A percentile compares a stretch with the other conserved stretches of the same genome.
These are phyloP conservation scores for Siniperca obscura DNA, from an alignment of 2,797 vertebrate species.

Conservation along the genomic window DNA sequence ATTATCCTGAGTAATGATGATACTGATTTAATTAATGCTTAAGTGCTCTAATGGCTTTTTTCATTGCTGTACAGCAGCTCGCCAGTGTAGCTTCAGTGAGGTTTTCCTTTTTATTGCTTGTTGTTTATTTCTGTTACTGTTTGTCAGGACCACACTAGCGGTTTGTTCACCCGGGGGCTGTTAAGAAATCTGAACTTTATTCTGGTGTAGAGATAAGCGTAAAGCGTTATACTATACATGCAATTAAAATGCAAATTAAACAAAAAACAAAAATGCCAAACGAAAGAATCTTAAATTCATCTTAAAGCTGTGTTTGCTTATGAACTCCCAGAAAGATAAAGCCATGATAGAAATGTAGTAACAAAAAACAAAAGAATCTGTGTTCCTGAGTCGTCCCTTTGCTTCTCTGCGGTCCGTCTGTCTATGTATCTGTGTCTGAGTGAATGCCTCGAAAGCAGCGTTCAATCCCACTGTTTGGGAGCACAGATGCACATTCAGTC, in stretches of 20 bases:
- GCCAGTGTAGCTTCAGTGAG: background rate
- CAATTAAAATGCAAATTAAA: background rate
- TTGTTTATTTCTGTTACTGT: conserved; percentile 12
- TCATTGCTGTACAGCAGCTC: conserved; percentile 9
- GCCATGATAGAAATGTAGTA: conserved; percentile 20
- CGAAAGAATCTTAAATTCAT: too few relatives aligned
- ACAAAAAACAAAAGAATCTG: conserved; percentile 49
- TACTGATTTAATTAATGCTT: conserved; percentile 72
- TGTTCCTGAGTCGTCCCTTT: conserved; percentile 49
- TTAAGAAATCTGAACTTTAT: background rate
- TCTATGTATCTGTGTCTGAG: conserved; percentile 69
- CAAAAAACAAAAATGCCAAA: background rate
- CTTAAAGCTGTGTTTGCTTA: conserved; percentile 37
- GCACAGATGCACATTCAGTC: conserved; percentile 83
- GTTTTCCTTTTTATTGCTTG: conserved; percentile 6
- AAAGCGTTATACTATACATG: background rate
- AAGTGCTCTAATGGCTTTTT: conserved; percentile 57
- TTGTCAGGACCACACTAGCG: background rate
- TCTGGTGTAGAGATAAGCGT: background rate
- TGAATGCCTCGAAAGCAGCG: conserved; percentile 65
- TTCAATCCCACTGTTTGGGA: conserved; percentile 74
- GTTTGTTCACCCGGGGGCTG: background rate
- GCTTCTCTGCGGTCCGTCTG: conserved; percentile 65
- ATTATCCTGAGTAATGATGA: conserved; percentile 77
- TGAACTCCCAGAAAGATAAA: conserved; percentile 36